Conservation (phyloP, 2,113 vertebrate genomes). For the Alligator sinensis region DNA sequence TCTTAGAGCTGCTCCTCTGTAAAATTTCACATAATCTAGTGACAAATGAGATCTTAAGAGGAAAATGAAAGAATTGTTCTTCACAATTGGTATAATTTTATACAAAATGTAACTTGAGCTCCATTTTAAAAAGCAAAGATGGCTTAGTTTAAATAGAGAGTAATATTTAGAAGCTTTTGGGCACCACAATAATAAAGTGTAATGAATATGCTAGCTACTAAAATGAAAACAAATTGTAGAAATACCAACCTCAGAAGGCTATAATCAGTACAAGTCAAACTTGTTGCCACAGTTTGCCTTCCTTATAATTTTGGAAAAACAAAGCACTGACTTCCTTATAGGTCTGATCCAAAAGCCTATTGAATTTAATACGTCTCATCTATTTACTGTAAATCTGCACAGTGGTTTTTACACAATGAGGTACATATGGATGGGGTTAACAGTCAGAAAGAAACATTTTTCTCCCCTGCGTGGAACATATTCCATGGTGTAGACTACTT, state of each 20-base stretch:
- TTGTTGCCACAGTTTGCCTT: neutral
- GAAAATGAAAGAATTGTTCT: conserved; percentile 13
- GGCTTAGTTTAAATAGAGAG: neutral
- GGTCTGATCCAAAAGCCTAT: neutral
- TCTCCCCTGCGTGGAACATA: neutral
- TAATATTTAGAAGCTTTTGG: neutral
- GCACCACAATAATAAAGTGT: neutral
- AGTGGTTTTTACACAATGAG: neutral
- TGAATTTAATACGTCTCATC: accelerated
- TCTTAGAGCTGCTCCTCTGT: neutral
- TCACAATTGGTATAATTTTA: conserved; percentile 1
- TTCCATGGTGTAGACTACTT: neutral
- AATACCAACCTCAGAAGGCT: neutral
- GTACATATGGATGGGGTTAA: neutral
- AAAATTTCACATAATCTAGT: neutral
- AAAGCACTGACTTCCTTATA: neutral
- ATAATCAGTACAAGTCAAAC: neutral
- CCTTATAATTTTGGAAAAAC: neutral
- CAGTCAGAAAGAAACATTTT: neutral
- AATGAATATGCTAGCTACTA: neutral
- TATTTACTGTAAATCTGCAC: neutral
- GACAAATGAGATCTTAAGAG: conserved; percentile 18
- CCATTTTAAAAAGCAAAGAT: neutral
- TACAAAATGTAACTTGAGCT: neutral
- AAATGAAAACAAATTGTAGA: neutral